phyloP scores from a whole-genome alignment of 2,113 vertebrate genomes.

The Actenoides hombroni region DNA sequence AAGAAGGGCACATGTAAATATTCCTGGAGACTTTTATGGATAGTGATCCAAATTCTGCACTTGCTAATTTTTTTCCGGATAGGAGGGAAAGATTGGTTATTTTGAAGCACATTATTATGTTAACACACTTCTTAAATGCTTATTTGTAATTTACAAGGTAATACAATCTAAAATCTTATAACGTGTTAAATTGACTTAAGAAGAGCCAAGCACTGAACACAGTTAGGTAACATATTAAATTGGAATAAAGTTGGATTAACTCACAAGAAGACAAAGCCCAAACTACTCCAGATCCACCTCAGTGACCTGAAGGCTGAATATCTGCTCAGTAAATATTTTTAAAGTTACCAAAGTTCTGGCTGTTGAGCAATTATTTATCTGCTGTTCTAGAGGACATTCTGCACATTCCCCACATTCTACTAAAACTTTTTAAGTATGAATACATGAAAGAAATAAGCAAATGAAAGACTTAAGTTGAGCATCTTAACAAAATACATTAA shows the following conservation, averaged over 20 bases:
- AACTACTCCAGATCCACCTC: neutral
- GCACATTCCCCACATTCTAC: neutral
- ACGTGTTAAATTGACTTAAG: neutral
- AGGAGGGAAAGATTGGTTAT: neutral
- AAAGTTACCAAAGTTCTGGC: neutral
- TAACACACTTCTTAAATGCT: neutral
- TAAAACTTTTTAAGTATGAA: neutral
- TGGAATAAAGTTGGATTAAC: neutral
- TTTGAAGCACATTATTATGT: neutral
- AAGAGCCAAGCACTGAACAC: neutral
- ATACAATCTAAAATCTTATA: neutral
- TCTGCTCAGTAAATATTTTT: neutral
- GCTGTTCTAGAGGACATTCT: neutral
- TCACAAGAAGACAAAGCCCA: neutral
- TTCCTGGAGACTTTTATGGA: neutral
- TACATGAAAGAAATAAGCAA: conserved; percentile 1
- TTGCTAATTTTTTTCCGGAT: neutral
- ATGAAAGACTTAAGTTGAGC: neutral
- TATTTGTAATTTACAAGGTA: neutral
- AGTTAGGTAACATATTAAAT: neutral
- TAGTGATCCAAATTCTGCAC: neutral
- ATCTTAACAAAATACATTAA: neutral
- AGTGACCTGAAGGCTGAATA: neutral
- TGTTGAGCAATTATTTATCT: neutral
- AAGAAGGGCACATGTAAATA: neutral